phyloP scores from a whole-genome alignment of 2,888 invertebrate genomes.

The Drosophila mettleri region DNA sequence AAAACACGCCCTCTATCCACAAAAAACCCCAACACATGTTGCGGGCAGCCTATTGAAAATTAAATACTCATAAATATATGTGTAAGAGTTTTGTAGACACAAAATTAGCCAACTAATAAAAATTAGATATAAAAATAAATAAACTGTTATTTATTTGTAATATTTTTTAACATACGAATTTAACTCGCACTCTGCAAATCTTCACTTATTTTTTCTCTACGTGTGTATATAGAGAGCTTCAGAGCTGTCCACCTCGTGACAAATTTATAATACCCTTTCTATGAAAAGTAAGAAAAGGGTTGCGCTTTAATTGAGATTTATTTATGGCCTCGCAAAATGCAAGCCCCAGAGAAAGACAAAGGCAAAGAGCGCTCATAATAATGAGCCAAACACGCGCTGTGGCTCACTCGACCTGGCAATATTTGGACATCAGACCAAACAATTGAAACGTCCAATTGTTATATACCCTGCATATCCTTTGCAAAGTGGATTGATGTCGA shows the following conservation, averaged over 20 bases:
- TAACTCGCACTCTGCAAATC: not conserved
- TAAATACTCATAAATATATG: slow-evolving; percentile 1
- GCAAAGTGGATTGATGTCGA: not conserved
- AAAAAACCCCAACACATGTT: not conserved
- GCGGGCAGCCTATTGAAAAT: not conserved
- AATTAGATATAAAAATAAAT: not conserved
- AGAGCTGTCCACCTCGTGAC: slow-evolving; percentile 8
- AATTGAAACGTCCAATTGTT: slow-evolving; percentile 75
- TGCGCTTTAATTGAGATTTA: slow-evolving; percentile 81
- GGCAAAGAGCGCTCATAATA: slow-evolving; percentile 64
- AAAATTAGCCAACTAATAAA: not conserved
- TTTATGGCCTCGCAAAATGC: slow-evolving; percentile 61
- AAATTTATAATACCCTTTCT: slow-evolving; percentile 9
- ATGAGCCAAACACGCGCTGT: slow-evolving; percentile 69
- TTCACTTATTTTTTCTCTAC: not conserved
- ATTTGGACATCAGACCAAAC: slow-evolving; percentile 68
- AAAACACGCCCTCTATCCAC: slow-evolving; percentile 16
- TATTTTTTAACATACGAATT: not conserved
- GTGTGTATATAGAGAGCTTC: not conserved
- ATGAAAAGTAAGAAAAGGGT: slow-evolving; percentile 56
- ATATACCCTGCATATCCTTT: slow-evolving; percentile 4
- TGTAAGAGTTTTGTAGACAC: not conserved
- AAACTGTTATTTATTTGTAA: not conserved
- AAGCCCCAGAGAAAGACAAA: slow-evolving; percentile 30
- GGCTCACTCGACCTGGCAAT: slow-evolving; percentile 59